phyloP scores from a whole-genome alignment of 92 coral and sea anemone species.

The Zoanthus sociatus region DNA sequence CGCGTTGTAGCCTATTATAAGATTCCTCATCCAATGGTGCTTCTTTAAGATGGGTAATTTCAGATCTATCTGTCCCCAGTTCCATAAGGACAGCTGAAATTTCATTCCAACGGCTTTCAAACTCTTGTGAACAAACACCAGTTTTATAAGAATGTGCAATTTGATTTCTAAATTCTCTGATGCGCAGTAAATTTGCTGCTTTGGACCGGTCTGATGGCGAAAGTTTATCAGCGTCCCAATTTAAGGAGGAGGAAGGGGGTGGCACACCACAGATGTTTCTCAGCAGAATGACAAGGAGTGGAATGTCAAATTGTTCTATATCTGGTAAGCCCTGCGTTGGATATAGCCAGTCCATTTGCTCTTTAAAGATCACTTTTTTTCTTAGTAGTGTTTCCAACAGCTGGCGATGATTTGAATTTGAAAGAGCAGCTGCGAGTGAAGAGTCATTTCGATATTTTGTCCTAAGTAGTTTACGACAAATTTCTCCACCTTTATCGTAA shows the following conservation, averaged over 20 bases:
- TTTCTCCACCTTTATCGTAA: constrained; percentile 17
- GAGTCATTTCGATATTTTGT: neutral
- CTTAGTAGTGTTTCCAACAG: neutral
- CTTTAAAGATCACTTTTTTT: neutral
- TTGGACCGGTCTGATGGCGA: neutral
- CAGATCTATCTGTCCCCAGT: constrained; percentile 13
- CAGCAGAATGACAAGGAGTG: neutral
- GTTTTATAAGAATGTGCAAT: neutral
- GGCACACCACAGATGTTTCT: neutral
- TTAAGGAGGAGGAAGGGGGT: neutral
- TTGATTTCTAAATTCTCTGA: neutral
- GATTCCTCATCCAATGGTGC: constrained; percentile 31
- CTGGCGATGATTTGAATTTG: neutral
- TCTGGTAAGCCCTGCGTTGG: neutral
- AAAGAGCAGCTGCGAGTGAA: neutral
- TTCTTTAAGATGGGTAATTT: neutral
- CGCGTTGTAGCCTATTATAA: neutral
- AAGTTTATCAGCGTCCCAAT: constrained; percentile 4
- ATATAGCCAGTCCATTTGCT: neutral
- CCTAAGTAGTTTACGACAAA: neutral
- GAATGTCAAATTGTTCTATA: constrained; percentile 8
- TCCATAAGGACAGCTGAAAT: constrained; percentile 12
- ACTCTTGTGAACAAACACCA: constrained; percentile 8
- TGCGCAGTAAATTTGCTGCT: constrained; percentile 18
- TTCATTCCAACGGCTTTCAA: constrained; percentile 3